Percentiles rank a stretch among this genome's conserved stretches.
These are phyloP conservation scores for Odiellus spinosus DNA, from an alignment of 2,888 invertebrate species.

Conservation along the genomic window DNA sequence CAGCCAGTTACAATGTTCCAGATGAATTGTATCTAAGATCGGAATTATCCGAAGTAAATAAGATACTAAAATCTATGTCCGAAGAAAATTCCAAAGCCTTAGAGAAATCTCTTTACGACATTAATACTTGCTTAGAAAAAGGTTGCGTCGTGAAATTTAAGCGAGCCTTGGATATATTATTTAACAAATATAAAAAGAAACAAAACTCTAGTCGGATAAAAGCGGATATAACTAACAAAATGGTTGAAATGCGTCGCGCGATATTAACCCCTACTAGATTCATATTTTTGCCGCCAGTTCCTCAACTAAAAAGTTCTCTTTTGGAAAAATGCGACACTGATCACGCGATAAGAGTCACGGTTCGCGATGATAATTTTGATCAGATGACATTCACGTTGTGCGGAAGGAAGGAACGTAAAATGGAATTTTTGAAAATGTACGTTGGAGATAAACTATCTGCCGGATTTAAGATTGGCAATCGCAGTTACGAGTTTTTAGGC, in stretches of 20 bases:
- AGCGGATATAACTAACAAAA: constrained; percentile 5
- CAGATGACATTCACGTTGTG: constrained; percentile 10
- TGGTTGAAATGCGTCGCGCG: constrained; percentile 14
- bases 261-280: constrained; percentile 18
- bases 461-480: constrained; percentile 16
- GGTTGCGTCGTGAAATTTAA: constrained; percentile 8
- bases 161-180: constrained; percentile 6
- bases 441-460: constrained; percentile 6
- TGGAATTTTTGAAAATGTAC: constrained; percentile 9
- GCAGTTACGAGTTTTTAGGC: constrained; percentile 21
- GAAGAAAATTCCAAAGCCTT: constrained; percentile 9
- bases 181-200: constrained; percentile 6
- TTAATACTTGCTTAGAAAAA: constrained; percentile 10
- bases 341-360: constrained; percentile 12
- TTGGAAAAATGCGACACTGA: constrained; percentile 15
- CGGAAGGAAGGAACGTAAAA: constrained; percentile 4
- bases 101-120: constrained; percentile 10
- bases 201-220: constrained; percentile 1
- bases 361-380: constrained; percentile 15
- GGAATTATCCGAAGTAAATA: not conserved
- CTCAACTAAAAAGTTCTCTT: constrained; percentile 11
- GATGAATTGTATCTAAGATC: constrained; percentile 8
- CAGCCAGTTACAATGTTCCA: constrained; percentile 3
- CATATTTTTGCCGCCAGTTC: constrained; percentile 12
- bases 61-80: constrained; percentile 1